phyloP scores from a whole-genome alignment of 2,797 vertebrate species.

The Emys orbicularis region DNA sequence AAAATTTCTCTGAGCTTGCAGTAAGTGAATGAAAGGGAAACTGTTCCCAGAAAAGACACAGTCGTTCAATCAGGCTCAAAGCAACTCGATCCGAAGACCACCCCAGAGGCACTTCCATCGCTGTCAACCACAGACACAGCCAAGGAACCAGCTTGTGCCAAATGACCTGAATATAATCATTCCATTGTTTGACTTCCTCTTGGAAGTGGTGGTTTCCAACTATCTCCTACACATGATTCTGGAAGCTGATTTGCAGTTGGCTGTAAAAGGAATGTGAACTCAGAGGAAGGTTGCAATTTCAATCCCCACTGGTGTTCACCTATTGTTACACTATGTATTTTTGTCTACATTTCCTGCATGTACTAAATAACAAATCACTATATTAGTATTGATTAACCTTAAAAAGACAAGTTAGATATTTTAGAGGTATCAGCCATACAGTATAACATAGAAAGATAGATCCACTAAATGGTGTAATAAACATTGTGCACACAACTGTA shows the following conservation, averaged over 20 bases:
- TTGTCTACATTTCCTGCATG: background rate
- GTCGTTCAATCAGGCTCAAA: constrained; percentile 32
- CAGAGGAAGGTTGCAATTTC: background rate
- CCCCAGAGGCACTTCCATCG: constrained; percentile 35
- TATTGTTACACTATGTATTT: background rate
- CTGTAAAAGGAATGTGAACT: background rate
- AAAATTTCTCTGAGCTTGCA: constrained; percentile 29
- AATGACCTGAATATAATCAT: constrained; percentile 53
- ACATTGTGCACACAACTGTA: background rate
- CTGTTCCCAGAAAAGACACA: constrained; percentile 32
- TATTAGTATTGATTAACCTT: background rate
- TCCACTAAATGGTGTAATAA: background rate
- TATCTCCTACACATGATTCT: background rate
- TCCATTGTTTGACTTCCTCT: constrained; percentile 48
- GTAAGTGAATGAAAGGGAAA: constrained; percentile 27
- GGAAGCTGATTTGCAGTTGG: background rate
- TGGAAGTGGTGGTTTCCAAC: background rate
- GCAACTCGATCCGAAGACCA: constrained; percentile 50
- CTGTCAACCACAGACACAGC: constrained; percentile 15
- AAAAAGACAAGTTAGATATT: background rate
- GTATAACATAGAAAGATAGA: background rate
- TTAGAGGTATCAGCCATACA: background rate
- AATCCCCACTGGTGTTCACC: background rate
- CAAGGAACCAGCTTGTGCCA: constrained; percentile 49
- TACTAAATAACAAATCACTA: background rate